Percentiles rank a stretch among this genome's conserved stretches.
Conservation (phyloP, 1,140 invertebrate genomes). For the Andrena cerasifolii region DNA sequence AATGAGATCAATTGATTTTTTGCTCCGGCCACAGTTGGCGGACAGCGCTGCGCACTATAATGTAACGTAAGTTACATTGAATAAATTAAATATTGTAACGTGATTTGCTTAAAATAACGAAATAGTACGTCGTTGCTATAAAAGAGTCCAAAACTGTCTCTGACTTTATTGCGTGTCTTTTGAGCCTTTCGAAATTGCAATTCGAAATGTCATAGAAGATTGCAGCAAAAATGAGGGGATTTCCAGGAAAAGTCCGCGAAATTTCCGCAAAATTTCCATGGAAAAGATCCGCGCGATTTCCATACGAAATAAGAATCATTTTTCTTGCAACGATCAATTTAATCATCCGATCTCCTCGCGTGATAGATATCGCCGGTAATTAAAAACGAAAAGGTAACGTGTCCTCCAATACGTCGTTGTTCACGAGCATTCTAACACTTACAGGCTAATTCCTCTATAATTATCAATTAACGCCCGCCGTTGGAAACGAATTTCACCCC, state of each 20-base stretch:
- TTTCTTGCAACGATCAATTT: no score
- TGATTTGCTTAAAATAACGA: not conserved
- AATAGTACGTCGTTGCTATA: not conserved
- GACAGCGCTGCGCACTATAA: not conserved
- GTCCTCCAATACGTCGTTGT: no score
- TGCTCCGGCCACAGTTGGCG: no score
- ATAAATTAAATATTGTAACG: not conserved
- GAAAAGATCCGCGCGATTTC: no score
- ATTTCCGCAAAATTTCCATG: no score
- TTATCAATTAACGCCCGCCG: constrained; percentile 35
- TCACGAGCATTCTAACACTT: constrained; percentile 14
- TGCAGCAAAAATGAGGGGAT: not conserved
- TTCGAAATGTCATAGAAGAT: not conserved
- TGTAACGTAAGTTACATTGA: not conserved
- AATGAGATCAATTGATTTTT: no score
- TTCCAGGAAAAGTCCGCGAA: no score
- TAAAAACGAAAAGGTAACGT: not conserved
- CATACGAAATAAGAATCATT: no score
- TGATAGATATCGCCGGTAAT: not conserved
- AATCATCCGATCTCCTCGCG: no score
- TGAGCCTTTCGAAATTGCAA: not conserved
- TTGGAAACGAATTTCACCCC: constrained; percentile 29
- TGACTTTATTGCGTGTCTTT: not conserved
- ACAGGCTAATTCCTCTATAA: constrained; percentile 27
- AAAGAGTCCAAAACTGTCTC: not conserved